A percentile compares a stretch with the other conserved stretches of the same genome.
These are phyloP conservation scores for Zophobas atratus DNA, from an alignment of 1,140 invertebrate genomes.

Conservation along the genomic window DNA sequence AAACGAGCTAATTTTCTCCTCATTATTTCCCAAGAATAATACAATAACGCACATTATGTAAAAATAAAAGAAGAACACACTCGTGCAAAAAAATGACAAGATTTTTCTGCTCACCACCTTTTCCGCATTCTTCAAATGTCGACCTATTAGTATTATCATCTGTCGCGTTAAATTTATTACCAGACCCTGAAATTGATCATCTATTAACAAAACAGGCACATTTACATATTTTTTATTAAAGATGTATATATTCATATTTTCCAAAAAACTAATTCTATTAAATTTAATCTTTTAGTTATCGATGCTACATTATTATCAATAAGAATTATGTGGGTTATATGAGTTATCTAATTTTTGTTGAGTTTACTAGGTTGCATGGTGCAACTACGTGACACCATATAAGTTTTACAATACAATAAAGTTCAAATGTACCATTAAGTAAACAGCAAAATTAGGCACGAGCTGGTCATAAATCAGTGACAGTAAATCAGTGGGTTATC, in stretches of 20 bases:
- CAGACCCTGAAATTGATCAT: conserved; percentile 6
- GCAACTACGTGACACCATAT: background rate
- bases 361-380: background rate
- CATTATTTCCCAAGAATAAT: background rate
- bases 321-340: background rate
- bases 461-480: conserved; percentile 15
- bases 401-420: conserved; percentile 8
- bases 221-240: conserved; percentile 6
- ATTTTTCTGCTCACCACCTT: background rate
- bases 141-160: background rate
- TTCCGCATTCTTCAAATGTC: background rate
- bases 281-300: too few species aligned
- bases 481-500: conserved; percentile 18
- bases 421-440: conserved; percentile 16
- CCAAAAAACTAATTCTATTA: background rate
- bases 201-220: background rate
- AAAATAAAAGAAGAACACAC: background rate
- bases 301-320: too few species aligned
- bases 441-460: conserved; percentile 22
- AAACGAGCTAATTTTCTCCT: conserved; percentile 2
- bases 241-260: conserved; percentile 2
- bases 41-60: background rate
- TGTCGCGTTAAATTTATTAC: background rate
- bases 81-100: too few species aligned
- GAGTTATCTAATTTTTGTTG: background rate